Evolutionary conservation across 2,888 invertebrate species (phyloP).

Genomic region (Troides helena): DNA sequence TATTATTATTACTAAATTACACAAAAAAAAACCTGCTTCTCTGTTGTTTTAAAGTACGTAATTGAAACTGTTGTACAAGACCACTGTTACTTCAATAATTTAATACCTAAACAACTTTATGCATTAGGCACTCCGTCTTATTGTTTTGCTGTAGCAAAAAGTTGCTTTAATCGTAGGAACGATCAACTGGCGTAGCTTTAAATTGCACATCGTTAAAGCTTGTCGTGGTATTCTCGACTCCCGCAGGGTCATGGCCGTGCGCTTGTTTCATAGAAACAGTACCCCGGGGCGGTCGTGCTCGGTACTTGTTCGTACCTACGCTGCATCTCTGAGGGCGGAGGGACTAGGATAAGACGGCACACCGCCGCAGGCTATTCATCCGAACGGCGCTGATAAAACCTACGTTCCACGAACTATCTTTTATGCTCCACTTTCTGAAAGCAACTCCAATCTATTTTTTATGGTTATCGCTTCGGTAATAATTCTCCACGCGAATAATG

Average conservation of each 20-base stretch:
- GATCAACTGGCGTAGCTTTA: slow-evolving; percentile 16
- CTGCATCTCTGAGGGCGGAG: slow-evolving; percentile 28
- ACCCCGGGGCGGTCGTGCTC: slow-evolving; percentile 20
- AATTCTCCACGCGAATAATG: slow-evolving; percentile 16
- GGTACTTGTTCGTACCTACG: slow-evolving; percentile 15
- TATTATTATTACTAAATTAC: no score
- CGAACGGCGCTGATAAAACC: slow-evolving; percentile 55
- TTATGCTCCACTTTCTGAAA: slow-evolving; percentile 25
- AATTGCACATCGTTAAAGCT: slow-evolving; percentile 26
- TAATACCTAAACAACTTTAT: no score
- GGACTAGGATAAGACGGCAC: slow-evolving; percentile 37
- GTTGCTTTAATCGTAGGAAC: slow-evolving; percentile 37
- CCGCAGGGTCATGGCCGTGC: slow-evolving; percentile 27
- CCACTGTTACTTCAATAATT: no score
- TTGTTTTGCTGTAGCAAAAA: slow-evolving; percentile 1
- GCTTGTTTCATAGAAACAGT: slow-evolving; percentile 21
- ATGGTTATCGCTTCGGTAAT: slow-evolving; percentile 23
- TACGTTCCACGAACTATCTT: slow-evolving; percentile 34
- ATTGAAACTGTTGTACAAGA: no score
- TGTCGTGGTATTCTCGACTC: slow-evolving; percentile 20
- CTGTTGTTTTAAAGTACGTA: no score
- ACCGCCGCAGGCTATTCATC: slow-evolving; percentile 50
- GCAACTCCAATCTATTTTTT: slow-evolving; percentile 26
- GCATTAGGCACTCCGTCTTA: neutral
- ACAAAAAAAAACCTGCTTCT: no score